Evolutionary conservation across 2,888 invertebrate genomes (phyloP).

Genomic region (Harpalus rubripes): DNA sequence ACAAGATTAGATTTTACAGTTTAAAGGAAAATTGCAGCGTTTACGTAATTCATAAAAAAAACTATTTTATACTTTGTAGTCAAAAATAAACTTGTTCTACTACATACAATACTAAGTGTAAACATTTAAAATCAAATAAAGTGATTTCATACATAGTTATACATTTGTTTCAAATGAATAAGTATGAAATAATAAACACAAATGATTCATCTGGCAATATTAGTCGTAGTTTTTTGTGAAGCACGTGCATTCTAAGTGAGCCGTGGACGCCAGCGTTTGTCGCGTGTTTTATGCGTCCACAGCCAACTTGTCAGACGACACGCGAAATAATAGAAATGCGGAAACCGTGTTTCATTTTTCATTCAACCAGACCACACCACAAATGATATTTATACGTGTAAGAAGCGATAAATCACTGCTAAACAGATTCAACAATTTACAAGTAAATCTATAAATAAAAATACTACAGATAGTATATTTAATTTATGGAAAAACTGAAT

Average conservation of each 20-base stretch:
- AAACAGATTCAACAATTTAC: not conserved
- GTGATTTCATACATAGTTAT: not conserved
- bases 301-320: not conserved
- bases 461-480: too few relatives aligned
- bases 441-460: too few relatives aligned
- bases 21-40: not conserved
- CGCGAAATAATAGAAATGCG: not conserved
- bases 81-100: not conserved
- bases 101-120: not conserved
- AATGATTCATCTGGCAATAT: not conserved
- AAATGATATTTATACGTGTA: not conserved
- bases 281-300: not conserved
- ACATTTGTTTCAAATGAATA: not conserved
- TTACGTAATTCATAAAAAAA: not conserved
- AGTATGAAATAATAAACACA: not conserved
- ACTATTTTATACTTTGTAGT: too few relatives aligned
- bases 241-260: not conserved
- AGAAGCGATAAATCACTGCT: not conserved
- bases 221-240: not conserved
- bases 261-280: not conserved
- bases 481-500: too few relatives aligned
- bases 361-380: not conserved
- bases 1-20: not conserved
- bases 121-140: not conserved
- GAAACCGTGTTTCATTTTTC: not conserved